These are phyloP conservation scores for Meta bourneti DNA, from an alignment of 2,888 invertebrate species.

Conservation along the genomic window DNA sequence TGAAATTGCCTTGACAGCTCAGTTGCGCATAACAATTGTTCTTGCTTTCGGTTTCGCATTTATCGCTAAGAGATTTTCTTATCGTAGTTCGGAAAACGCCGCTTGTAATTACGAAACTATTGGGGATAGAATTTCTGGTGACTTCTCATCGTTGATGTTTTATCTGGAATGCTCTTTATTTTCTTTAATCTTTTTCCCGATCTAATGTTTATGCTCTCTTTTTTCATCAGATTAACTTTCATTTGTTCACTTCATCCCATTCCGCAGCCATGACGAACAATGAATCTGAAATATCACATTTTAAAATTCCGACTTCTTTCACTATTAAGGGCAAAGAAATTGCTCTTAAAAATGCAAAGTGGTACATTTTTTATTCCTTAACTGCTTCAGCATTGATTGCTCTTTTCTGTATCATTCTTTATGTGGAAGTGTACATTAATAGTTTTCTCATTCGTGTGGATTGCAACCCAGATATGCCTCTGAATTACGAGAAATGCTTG, in stretches of 20 bases:
- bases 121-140: not conserved
- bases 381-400: conserved; percentile 35
- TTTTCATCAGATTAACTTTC: not conserved
- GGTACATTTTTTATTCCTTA: conserved; percentile 60
- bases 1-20: conserved; percentile 28
- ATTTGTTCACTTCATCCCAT: not conserved
- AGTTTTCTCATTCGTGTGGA: conserved; percentile 71
- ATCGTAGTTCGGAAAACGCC: not conserved
- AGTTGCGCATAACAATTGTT: conserved; percentile 39
- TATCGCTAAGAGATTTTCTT: not conserved
- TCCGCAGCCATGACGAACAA: conserved; percentile 24
- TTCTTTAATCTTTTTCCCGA: not conserved
- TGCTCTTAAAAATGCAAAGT: conserved; percentile 46
- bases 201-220: not conserved
- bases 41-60: conserved; percentile 20
- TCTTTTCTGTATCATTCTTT: conserved; percentile 67
- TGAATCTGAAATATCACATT: not conserved
- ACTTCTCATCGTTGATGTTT: not conserved
- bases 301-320: conserved; percentile 52
- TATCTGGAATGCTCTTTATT: not conserved
- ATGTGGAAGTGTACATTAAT: conserved; percentile 70
- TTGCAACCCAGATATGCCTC: conserved; percentile 67
- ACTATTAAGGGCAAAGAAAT: conserved; percentile 64
- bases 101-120: conserved; percentile 29
- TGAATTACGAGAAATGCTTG: conserved; percentile 72